Conservation (phyloP, 2,113 vertebrate genomes). For the Bombycilla garrulus region DNA sequence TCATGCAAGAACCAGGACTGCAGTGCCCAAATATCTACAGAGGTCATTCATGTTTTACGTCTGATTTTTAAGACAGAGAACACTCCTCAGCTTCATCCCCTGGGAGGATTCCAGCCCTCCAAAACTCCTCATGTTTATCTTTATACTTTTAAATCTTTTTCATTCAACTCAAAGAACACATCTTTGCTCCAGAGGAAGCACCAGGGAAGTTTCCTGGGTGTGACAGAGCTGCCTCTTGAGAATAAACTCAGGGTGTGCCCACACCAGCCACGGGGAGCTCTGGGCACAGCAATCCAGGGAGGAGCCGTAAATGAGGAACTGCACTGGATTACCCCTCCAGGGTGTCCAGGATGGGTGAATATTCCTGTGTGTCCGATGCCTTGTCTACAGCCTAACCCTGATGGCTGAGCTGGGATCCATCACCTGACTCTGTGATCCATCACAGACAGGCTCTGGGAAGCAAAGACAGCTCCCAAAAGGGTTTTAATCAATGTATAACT, state of each 20-base stretch:
- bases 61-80: not conserved
- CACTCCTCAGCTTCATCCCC: not conserved
- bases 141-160: not conserved
- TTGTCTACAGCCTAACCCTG: not conserved
- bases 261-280: fast-evolving
- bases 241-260: not conserved
- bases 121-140: not conserved
- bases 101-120: not conserved
- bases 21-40: not conserved
- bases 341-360: not conserved
- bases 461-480: not conserved
- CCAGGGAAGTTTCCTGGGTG: not conserved
- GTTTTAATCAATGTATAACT: not conserved
- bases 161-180: fast-evolving
- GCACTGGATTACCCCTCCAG: not conserved
- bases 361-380: not conserved
- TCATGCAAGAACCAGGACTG: not conserved
- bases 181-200: not conserved
- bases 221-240: fast-evolving
- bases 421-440: not conserved
- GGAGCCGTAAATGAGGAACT: not conserved
- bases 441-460: not conserved
- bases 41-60: not conserved
- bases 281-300: not conserved
- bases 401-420: not conserved